Conservation (phyloP, 2,797 vertebrate genomes). For the Poecilia velifera region DNA sequence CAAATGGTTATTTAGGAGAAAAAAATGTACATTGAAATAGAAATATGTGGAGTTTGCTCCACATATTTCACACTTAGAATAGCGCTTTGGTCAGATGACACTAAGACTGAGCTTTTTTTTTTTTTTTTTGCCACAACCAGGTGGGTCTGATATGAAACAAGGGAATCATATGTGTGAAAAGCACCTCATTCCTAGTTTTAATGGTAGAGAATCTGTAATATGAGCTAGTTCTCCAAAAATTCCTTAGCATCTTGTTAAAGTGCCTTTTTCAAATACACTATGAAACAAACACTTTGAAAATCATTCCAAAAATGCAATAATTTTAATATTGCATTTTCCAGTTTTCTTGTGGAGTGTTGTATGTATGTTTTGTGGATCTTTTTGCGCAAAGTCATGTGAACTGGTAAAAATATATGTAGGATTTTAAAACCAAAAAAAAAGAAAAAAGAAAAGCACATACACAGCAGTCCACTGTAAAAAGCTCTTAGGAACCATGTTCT, state of each 20-base stretch:
- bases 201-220: not conserved
- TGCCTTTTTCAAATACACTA: not conserved
- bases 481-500: slow-evolving; percentile 30
- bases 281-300: not conserved
- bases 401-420: not conserved
- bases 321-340: not conserved
- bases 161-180: not conserved
- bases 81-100: not conserved
- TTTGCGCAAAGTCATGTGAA: not conserved
- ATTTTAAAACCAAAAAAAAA: not conserved
- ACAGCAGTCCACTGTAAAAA: slow-evolving; percentile 17
- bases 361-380: not conserved
- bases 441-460: slow-evolving; percentile 25
- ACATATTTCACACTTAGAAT: too few relatives aligned
- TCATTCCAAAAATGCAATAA: too few relatives aligned
- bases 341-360: not conserved
- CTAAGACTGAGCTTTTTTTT: not conserved
- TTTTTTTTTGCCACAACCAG: not conserved
- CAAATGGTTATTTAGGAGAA: not conserved
- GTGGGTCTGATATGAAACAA: not conserved
- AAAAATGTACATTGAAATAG: too few relatives aligned
- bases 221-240: not conserved
- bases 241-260: not conserved
- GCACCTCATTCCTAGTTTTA: not conserved
- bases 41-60: not conserved